Evolutionary conservation across 2,113 vertebrate genomes (phyloP).

Genomic region (Oreochromis tanganicae): DNA sequence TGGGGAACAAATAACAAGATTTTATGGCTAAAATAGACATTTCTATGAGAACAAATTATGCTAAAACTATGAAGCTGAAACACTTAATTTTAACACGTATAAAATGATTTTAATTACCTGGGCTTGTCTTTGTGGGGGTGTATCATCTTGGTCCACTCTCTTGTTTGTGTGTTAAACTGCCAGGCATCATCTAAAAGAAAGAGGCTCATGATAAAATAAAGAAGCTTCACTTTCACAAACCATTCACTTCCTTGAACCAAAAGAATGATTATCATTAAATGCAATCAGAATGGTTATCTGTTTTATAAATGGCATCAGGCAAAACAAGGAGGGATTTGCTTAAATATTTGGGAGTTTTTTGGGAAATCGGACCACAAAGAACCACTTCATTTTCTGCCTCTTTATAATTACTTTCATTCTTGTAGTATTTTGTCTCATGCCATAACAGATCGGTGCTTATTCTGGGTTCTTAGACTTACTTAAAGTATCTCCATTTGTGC

Average conservation of each 20-base stretch:
- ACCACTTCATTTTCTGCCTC: neutral
- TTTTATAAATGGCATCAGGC: neutral
- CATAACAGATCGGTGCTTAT: neutral
- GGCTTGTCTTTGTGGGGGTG: constrained; percentile 84
- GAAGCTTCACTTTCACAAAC: neutral
- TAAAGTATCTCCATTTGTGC: constrained; percentile 80
- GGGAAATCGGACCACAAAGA: neutral
- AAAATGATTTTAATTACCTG: constrained; percentile 68
- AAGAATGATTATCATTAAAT: neutral
- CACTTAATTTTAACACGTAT: neutral
- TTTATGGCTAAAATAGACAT: neutral
- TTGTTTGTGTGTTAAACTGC: constrained; percentile 79
- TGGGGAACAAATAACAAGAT: fast-evolving
- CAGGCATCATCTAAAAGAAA: constrained; percentile 82
- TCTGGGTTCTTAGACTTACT: constrained; percentile 70
- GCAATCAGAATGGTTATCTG: neutral
- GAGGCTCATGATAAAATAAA: fast-evolving
- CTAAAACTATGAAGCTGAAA: neutral
- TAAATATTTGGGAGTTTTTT: neutral
- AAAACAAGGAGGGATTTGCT: neutral
- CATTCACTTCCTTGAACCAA: neutral
- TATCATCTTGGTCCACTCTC: constrained; percentile 78
- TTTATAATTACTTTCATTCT: neutral
- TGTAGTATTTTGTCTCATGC: neutral
- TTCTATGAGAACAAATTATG: neutral